A percentile compares a stretch with the other conserved stretches of the same genome.
phyloP scores from a whole-genome alignment of 2,797 vertebrate genomes.

The Pygocentrus nattereri region DNA sequence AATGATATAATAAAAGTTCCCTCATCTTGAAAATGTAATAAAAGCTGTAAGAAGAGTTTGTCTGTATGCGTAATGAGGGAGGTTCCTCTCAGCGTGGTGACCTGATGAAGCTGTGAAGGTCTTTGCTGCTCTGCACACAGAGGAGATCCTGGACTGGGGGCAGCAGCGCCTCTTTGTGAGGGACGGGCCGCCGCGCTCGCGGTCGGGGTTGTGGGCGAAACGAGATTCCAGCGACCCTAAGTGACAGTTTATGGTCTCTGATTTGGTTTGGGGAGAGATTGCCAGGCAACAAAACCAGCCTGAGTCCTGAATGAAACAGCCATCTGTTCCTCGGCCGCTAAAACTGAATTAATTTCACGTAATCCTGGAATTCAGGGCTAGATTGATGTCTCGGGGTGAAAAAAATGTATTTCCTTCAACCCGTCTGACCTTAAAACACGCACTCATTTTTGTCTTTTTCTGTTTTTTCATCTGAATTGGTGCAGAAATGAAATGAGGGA shows the following conservation, averaged over 20 bases:
- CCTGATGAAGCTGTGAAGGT: conserved; percentile 53
- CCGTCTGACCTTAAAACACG: conserved; percentile 44
- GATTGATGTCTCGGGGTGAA: conserved; percentile 58
- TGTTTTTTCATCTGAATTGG: too few species aligned
- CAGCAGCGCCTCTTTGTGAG: conserved; percentile 50
- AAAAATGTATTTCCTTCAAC: conserved; percentile 39
- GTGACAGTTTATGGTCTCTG: conserved; percentile 80
- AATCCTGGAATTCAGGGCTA: conserved; percentile 75
- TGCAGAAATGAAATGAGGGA: too few species aligned
- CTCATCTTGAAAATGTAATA: too few species aligned
- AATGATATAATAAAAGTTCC: too few species aligned
- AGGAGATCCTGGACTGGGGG: conserved; percentile 40
- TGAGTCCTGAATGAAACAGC: conserved; percentile 78
- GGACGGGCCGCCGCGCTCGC: conserved; percentile 64
- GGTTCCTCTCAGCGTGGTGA: conserved; percentile 48
- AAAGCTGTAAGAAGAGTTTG: not conserved
- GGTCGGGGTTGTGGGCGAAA: conserved; percentile 67
- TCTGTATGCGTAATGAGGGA: conserved; percentile 31
- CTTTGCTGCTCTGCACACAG: conserved; percentile 53
- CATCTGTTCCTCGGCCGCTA: conserved; percentile 73
- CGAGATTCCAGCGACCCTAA: conserved; percentile 77
- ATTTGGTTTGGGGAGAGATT: conserved; percentile 77
- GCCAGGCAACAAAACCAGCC: conserved; percentile 79
- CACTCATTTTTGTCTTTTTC: too few species aligned
- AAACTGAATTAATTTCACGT: conserved; percentile 80